Percentiles rank a stretch among this genome's conserved stretches.
Evolutionary conservation across 2,888 invertebrate genomes (phyloP).

Genomic region (Drosophila kuntzei): DNA sequence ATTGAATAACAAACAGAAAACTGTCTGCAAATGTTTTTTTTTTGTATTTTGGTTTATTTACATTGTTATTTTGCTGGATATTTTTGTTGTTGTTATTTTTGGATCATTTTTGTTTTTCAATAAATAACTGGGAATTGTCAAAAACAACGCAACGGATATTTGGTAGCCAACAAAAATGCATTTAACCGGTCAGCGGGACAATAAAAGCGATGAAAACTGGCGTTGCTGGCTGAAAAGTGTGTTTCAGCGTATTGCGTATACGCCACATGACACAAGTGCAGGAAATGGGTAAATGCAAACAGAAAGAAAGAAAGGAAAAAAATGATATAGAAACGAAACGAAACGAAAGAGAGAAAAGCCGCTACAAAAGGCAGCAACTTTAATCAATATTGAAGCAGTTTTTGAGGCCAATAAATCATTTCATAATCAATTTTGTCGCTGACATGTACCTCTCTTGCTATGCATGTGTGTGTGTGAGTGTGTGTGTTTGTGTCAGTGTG

Average conservation of each 20-base stretch:
- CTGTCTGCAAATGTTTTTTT: constrained; percentile 32
- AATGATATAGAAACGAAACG: neutral
- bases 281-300: constrained; percentile 40
- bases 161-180: constrained; percentile 67
- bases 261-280: constrained; percentile 31
- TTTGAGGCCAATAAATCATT: constrained; percentile 83
- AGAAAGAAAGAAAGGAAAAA: neutral
- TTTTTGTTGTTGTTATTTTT: constrained; percentile 5
- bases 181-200: constrained; percentile 52
- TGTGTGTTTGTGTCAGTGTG: constrained; percentile 14
- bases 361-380: constrained; percentile 60
- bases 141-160: constrained; percentile 67
- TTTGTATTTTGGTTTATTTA: constrained; percentile 23
- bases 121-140: constrained; percentile 62
- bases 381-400: constrained; percentile 81
- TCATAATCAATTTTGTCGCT: constrained; percentile 82
- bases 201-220: constrained; percentile 36
- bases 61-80: neutral
- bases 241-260: constrained; percentile 50
- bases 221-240: constrained; percentile 11
- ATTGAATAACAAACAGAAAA: constrained; percentile 39
- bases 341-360: constrained; percentile 12
- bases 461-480: constrained; percentile 9
- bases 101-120: constrained; percentile 46
- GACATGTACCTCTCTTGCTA: constrained; percentile 63